Conservation (phyloP, 2,113 vertebrate species). For the Percopsis transmontana region DNA sequence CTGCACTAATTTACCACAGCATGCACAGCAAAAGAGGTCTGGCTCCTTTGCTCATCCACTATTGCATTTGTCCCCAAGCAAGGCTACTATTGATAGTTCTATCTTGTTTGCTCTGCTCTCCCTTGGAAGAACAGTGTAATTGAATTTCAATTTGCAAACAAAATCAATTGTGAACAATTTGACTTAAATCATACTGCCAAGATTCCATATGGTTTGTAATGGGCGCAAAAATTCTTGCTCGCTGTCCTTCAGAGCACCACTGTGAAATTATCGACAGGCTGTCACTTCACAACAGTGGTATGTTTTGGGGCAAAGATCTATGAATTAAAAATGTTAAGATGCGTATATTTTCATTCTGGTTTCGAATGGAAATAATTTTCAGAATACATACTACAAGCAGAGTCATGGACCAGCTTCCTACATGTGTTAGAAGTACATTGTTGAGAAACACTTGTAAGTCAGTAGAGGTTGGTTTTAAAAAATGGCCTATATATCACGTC, state of each 20-base stretch:
- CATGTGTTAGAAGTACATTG: no score
- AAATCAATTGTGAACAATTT: constrained; percentile 56
- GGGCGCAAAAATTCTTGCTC: background rate
- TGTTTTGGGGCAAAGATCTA: constrained; percentile 7
- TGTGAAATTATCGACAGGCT: no score
- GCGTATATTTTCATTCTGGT: no score
- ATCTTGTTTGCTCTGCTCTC: constrained; percentile 49
- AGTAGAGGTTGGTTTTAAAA: no score
- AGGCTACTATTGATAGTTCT: constrained; percentile 46
- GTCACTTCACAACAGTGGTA: background rate
- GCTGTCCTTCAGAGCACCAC: background rate
- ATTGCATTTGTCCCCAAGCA: constrained; percentile 47
- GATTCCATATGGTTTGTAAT: no score
- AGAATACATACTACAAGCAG: no score
- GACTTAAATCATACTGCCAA: constrained; percentile 21
- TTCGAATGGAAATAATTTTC: no score
- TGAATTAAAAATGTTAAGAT: no score
- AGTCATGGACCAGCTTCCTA: no score
- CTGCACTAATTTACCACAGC: constrained; percentile 65
- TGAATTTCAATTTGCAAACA: constrained; percentile 66
- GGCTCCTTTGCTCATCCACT: constrained; percentile 37
- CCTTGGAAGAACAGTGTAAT: constrained; percentile 65
- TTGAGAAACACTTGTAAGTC: no score
- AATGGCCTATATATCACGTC: no score
- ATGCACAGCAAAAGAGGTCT: constrained; percentile 42